A percentile compares a stretch with the other conserved stretches of the same genome.
phyloP scores from a whole-genome alignment of 2,888 invertebrate genomes.

The Shargacucullia verbasci region DNA sequence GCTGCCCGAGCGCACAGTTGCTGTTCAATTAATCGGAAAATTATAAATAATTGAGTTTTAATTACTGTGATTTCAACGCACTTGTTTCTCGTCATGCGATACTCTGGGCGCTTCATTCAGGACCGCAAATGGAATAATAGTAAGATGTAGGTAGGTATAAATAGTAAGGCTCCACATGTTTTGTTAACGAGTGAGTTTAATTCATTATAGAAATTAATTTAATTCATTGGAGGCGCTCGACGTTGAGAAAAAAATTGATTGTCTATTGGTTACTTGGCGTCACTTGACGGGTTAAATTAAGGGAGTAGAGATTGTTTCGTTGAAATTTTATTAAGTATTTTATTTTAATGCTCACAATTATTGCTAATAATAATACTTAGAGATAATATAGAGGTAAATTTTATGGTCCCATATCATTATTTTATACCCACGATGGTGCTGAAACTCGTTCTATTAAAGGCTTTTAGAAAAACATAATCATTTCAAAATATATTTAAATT shows the following conservation, averaged over 20 bases:
- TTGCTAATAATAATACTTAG: slow-evolving; percentile 11
- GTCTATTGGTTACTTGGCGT: too few relatives aligned
- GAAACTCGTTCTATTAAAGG: slow-evolving; percentile 56
- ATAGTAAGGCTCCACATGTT: background rate
- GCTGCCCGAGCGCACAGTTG: slow-evolving; percentile 22
- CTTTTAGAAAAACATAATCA: slow-evolving; percentile 61
- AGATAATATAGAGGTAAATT: slow-evolving; percentile 13
- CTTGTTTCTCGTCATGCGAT: slow-evolving; percentile 28
- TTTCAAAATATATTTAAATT: slow-evolving; percentile 69
- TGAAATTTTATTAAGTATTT: too few relatives aligned
- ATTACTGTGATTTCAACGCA: slow-evolving; percentile 35
- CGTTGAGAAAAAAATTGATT: too few relatives aligned
- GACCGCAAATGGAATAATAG: slow-evolving; percentile 1
- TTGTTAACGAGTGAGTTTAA: too few relatives aligned
- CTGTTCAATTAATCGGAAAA: slow-evolving; percentile 49
- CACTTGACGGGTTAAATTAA: too few relatives aligned
- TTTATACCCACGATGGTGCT: slow-evolving; percentile 13
- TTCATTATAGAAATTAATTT: too few relatives aligned
- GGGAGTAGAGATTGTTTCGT: too few relatives aligned
- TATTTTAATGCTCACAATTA: background rate
- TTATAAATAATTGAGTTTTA: slow-evolving; percentile 37
- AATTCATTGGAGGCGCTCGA: too few relatives aligned
- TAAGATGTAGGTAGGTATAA: slow-evolving; percentile 6
- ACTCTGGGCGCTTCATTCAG: slow-evolving; percentile 7
- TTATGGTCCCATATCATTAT: slow-evolving; percentile 26